Evolutionary conservation across 2,888 invertebrate species (phyloP).

Genomic region (Cryptocephalus moraei): DNA sequence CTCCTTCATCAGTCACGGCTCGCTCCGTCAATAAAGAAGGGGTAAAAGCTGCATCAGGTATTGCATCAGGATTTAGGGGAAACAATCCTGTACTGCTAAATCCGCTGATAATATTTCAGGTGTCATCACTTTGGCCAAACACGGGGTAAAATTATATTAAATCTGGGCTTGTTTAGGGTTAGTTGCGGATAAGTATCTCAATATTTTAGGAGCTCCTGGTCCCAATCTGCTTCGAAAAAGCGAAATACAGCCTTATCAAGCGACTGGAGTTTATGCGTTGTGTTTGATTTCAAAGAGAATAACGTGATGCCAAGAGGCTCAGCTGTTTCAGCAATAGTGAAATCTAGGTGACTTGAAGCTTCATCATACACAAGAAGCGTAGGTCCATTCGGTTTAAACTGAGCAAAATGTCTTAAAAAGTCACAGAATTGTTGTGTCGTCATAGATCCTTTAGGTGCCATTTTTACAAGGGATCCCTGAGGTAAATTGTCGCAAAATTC

Average conservation of each 20-base stretch:
- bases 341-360: slow-evolving; percentile 17
- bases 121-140: slow-evolving; percentile 10
- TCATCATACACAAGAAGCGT: slow-evolving; percentile 23
- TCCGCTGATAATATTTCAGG: slow-evolving; percentile 10
- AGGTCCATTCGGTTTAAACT: slow-evolving; percentile 16
- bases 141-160: slow-evolving; percentile 13
- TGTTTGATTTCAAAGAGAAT: slow-evolving; percentile 1
- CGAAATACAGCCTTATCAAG: slow-evolving; percentile 6
- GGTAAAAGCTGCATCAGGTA: slow-evolving; percentile 8
- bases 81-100: slow-evolving; percentile 8
- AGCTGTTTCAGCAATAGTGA: slow-evolving; percentile 22
- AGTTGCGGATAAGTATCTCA: slow-evolving; percentile 2
- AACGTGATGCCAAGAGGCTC: slow-evolving; percentile 11
- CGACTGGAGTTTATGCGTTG: slow-evolving; percentile 5
- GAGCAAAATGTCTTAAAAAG: slow-evolving; percentile 19
- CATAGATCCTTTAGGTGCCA: slow-evolving; percentile 20
- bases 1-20: no score
- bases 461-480: slow-evolving; percentile 7
- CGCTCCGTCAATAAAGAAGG: slow-evolving; percentile 5
- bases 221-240: neutral
- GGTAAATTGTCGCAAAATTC: slow-evolving; percentile 17
- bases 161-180: slow-evolving; percentile 16
- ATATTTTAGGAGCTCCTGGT: slow-evolving; percentile 3
- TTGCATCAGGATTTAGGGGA: slow-evolving; percentile 9
- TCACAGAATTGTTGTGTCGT: slow-evolving; percentile 15